Base-by-base conservation (phyloP, 1,140 invertebrate genomes). In the Leptopilina clavipes region DNA sequence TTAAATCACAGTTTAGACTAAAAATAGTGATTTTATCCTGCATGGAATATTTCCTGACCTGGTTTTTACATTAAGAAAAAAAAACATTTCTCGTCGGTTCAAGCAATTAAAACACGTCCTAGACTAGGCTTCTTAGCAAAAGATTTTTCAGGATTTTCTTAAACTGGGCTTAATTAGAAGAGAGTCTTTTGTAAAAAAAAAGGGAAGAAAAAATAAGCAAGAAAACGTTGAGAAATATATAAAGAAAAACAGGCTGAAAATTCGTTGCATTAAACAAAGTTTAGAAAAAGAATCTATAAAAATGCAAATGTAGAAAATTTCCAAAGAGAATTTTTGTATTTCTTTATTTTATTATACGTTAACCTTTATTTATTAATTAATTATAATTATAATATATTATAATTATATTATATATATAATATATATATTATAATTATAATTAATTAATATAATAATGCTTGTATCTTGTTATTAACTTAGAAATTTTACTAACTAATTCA, bases 11-110 rank as follows among this genome's bases (percentile, higher is more conserved):
- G 22, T 19, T 31, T 65, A 31, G 12, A 65, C 25, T 65, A n/a
- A 65, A 65, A 65, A 65, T 65, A 65, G 59, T 31, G 25, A 65
- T 31, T 65, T 65, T 65, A 65, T 31, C 59, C 59, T 65, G 22
- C 22, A 65, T 65, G 25, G 59, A 3, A 22, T 65, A 65, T 25
- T 65, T 37, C 59, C 3, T 65, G 59, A 65, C 59, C 59, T 65
- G 11, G 25, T 12, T 65, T 65, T 65, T 7, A 65, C 19, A 7
- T 1, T 40, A 9, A 40, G 7, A 40, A 40, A 14, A 65, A 59
- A 59, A 59, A 59, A 59, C 8, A 11, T 9, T 9, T 25, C 25
- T n/a, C 22, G 3, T 22, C 5, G 22, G 59, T 65, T 65, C 22
- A 65, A 65, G 59, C 59, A 65, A 37, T 65, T 65, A 65, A 65